Base-by-base conservation (phyloP, 2,113 vertebrate genomes). In the Oostethus manadensis region DNA sequence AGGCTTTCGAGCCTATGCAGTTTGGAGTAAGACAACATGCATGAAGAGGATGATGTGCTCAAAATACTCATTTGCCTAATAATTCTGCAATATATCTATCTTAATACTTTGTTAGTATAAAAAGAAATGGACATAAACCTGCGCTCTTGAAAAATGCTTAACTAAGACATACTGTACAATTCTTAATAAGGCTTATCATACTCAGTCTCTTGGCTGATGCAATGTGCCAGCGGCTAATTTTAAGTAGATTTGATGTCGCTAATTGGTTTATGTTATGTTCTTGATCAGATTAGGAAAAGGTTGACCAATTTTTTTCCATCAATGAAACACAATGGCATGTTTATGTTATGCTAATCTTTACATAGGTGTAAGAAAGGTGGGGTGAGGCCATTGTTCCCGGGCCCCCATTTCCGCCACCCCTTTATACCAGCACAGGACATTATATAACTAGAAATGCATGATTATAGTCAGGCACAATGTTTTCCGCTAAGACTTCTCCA, bases 161-260 rank as follows among this genome's bases (percentile, higher is more conserved):
- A 45, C 48, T 44, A 58, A 60, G 62, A 58, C 38, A 42, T 55
- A 45, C 48, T 35, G 51, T 20, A 54, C 17, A 64, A 77, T 66
- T 76, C 15, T 15, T 59, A 60, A 7, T 33, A 33, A 33, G 29
- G 29, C 29, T 33, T 33, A 33, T 33, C 29, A 33, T 33, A 7
- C 7, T 33, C n/a, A 68, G 38, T 72, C 55, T 77, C 60, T 33
- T 40, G 67, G 66, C 67, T 70, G 60, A 72, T n/a, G 66, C 76
- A 73, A 78, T 58, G 55, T 79, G 64, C 78, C 79, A 51, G 71
- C 64, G 73, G 67, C 71, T 84, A 72, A 81, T 84, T 81, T 73
- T 90, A 90, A 91, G 88, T 68, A 82, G 89, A 88, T 91, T 89
- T 87, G 74, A 79, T 61, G 65, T 79, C 5, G 29, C 7, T 33